phyloP scores from a whole-genome alignment of 2,888 invertebrate genomes.

The Marasmarcha lunaedactyla region DNA sequence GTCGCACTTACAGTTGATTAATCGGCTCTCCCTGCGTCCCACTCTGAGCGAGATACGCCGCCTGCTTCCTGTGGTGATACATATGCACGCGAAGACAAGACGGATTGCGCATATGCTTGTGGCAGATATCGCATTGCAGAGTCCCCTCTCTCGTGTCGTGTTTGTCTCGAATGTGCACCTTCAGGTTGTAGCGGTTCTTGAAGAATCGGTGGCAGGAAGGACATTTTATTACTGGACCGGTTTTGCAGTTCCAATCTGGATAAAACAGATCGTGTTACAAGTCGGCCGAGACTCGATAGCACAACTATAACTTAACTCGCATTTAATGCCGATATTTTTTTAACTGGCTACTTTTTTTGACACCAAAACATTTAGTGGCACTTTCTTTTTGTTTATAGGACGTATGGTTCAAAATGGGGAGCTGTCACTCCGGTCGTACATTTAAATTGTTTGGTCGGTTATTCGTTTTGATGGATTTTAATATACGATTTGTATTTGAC shows the following conservation, averaged over 20 bases:
- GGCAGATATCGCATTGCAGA: slow-evolving; percentile 77
- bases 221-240: slow-evolving; percentile 68
- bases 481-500: too few species aligned
- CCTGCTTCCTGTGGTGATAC: slow-evolving; percentile 75
- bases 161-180: slow-evolving; percentile 79
- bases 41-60: slow-evolving; percentile 53
- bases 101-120: slow-evolving; percentile 75
- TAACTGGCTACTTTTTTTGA: too few species aligned
- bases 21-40: slow-evolving; percentile 28
- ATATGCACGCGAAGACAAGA: slow-evolving; percentile 74
- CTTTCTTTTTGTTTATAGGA: too few species aligned
- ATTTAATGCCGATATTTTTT: too few species aligned
- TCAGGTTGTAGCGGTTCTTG: slow-evolving; percentile 77
- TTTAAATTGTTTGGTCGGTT: too few species aligned
- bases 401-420: too few species aligned
- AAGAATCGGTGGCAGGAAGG: slow-evolving; percentile 74
- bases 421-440: too few species aligned
- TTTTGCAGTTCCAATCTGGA: slow-evolving; percentile 57
- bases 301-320: too few species aligned
- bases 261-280: too few species aligned
- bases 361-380: too few species aligned
- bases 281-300: too few species aligned
- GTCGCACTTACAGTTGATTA: slow-evolving; percentile 11
- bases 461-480: too few species aligned
- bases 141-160: slow-evolving; percentile 76